Evolutionary conservation across 2,113 vertebrate species (phyloP).

Genomic region (Xiphophorus couchianus): DNA sequence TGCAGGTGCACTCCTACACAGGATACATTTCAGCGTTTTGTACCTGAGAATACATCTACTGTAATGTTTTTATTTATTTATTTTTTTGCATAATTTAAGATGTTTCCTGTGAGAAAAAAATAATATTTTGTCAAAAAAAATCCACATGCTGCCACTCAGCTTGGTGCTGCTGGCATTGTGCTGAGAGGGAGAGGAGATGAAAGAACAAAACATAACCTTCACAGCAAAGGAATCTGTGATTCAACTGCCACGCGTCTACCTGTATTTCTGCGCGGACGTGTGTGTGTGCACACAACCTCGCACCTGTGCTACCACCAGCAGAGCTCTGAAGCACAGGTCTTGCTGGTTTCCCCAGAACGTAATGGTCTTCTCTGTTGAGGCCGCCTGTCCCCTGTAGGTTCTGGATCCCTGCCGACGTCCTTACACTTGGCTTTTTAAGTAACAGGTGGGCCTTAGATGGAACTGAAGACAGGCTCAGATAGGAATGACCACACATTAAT

Average conservation of each 20-base stretch:
- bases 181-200: conserved; percentile 41
- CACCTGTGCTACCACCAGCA: conserved; percentile 62
- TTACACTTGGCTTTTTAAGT: conserved; percentile 62
- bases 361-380: conserved; percentile 59
- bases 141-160: conserved; percentile 28
- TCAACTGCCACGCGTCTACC: conserved; percentile 23
- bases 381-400: conserved; percentile 52
- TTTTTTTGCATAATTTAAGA: not conserved
- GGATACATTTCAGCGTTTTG: not conserved
- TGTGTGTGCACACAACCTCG: conserved; percentile 2
- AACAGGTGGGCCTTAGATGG: conserved; percentile 32
- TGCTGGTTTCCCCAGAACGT: conserved; percentile 60
- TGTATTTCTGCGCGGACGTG: conserved; percentile 4
- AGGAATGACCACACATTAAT: conserved; percentile 47
- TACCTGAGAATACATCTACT: not conserved
- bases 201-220: conserved; percentile 57
- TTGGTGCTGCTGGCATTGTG: conserved; percentile 32
- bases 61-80: conserved; percentile 7
- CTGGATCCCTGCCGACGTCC: conserved; percentile 62
- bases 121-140: conserved; percentile 5
- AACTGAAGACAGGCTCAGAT: conserved; percentile 32
- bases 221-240: conserved; percentile 44
- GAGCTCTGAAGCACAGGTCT: conserved; percentile 70
- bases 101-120: conserved; percentile 5
- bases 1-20: conserved; percentile 24